phyloP scores from a whole-genome alignment of 2,888 invertebrate genomes.

The Micoletzkya japonica region DNA sequence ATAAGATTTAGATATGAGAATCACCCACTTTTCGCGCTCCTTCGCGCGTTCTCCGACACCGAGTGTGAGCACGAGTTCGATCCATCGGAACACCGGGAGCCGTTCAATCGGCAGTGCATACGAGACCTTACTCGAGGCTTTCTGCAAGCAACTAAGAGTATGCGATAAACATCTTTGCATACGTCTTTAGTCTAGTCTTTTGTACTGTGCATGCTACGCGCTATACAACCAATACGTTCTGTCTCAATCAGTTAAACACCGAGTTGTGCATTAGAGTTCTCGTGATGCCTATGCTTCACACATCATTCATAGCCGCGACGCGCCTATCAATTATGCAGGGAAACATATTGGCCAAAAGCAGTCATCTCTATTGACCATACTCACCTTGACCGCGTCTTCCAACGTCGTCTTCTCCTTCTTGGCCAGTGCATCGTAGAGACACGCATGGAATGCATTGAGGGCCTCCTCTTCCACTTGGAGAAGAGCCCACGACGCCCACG shows the following conservation, averaged over 20 bases:
- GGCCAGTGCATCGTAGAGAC: conserved; percentile 43
- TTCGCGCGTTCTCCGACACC: conserved; percentile 24
- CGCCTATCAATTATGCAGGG: too few relatives aligned
- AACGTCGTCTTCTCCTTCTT: conserved; percentile 49
- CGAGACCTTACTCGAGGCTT: conserved; percentile 51
- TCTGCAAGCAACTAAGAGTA: too few relatives aligned
- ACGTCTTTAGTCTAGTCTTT: neutral
- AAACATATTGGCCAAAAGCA: too few relatives aligned
- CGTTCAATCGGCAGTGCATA: conserved; percentile 43
- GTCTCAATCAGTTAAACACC: too few relatives aligned
- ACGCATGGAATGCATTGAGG: conserved; percentile 42
- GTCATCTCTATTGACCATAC: too few relatives aligned
- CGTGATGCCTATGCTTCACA: too few relatives aligned
- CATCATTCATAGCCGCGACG: too few relatives aligned
- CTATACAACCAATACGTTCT: too few relatives aligned
- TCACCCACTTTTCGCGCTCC: conserved; percentile 12
- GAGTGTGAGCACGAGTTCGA: conserved; percentile 32
- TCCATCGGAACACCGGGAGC: conserved; percentile 54
- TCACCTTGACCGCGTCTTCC: conserved; percentile 43
- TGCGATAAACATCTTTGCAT: conserved; percentile 4
- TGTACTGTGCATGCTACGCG: too few relatives aligned
- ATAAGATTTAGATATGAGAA: neutral
- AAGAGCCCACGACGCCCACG: conserved; percentile 53
- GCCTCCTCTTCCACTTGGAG: conserved; percentile 48
- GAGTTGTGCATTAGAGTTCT: too few relatives aligned